Evolutionary conservation across 1,140 invertebrate genomes (phyloP), one percentile per base, ranked within the genome.

Genomic region (Grapholita molesta): DNA sequence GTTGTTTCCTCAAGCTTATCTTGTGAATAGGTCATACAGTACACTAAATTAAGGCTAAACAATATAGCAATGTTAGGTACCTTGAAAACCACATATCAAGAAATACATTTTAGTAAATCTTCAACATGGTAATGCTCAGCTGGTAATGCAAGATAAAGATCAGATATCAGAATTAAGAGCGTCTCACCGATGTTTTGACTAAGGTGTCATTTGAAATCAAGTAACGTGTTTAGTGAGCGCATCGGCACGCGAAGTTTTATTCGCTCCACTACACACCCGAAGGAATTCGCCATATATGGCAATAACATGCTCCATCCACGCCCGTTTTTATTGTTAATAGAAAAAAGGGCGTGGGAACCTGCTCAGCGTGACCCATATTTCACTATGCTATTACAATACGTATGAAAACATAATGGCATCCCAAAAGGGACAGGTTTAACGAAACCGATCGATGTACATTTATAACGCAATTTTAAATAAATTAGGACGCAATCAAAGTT

Each of bases 211-310:
- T 69, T 69, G 64, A 69, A 70, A 72, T 66, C 66, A 68, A 70
- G 68, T 67, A 67, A 66, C 71, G 71, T 74, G 74, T 32, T 66
- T 42, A 33, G 8, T 30, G 38, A 18, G 77, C 74, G 73, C 76
- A 87, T 77, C 78, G 70, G 72, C 72, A 75, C 80, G 69, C 84
- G 67, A 76, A 76, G 70, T 67, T 72, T 84, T 82, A 79, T 79
- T 76, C 79, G 77, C 74, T 81, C 73, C 75, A 73, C 69, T 74
- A 75, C 71, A 70, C 77, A 75, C 79, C 73, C 68, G 73, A 70
- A 73, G 77, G 82, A 78, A 85, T 83, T 84, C 83, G 61, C 86
- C 83, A 79, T 85, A 85, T 86, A 86, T 82, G 79, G 80, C 74
- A 69, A 55, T 71, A 79, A 65, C 74, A 53, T 69, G 15, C 57